Percentiles rank a stretch among this genome's conserved stretches.
Evolutionary conservation across 1,140 invertebrate species (phyloP).

Genomic region (Sycophaga agraensis): DNA sequence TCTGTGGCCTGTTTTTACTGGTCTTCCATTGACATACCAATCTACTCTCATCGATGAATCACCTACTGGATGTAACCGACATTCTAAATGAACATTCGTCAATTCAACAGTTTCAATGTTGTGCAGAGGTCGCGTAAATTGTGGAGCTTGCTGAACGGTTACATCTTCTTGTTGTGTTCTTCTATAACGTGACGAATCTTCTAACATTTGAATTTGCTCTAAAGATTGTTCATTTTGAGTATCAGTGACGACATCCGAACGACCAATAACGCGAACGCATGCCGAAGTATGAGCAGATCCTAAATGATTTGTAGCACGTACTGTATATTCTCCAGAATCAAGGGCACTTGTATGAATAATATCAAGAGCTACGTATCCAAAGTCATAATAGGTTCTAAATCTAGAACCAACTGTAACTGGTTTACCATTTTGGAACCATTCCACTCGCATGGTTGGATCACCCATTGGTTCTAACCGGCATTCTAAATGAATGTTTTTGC

Average conservation of each 20-base stretch:
- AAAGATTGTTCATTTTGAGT: constrained; percentile 93
- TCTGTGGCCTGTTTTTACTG: constrained; percentile 85
- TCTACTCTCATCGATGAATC: constrained; percentile 95
- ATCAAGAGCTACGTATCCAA: constrained; percentile 89
- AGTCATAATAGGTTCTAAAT: constrained; percentile 93
- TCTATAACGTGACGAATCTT: constrained; percentile 77
- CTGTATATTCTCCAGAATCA: constrained; percentile 93
- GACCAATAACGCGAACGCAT: constrained; percentile 80
- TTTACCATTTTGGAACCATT: constrained; percentile 92
- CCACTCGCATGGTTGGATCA: constrained; percentile 92
- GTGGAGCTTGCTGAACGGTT: constrained; percentile 77
- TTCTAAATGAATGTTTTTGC: constrained; percentile 88
- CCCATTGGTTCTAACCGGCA: constrained; percentile 90
- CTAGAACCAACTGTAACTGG: constrained; percentile 85
- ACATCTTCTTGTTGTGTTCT: constrained; percentile 75
- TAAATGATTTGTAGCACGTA: constrained; percentile 87
- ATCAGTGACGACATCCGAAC: constrained; percentile 86
- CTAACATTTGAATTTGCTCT: constrained; percentile 92
- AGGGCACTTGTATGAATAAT: constrained; percentile 82
- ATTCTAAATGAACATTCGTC: constrained; percentile 91
- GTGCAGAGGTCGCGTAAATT: constrained; percentile 84
- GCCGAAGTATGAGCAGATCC: constrained; percentile 90
- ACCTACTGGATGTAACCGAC: constrained; percentile 88
- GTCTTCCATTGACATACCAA: constrained; percentile 94
- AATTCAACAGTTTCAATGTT: constrained; percentile 91